Conservation (phyloP, 2,797 vertebrate genomes). For the Diglossa cyanea region DNA sequence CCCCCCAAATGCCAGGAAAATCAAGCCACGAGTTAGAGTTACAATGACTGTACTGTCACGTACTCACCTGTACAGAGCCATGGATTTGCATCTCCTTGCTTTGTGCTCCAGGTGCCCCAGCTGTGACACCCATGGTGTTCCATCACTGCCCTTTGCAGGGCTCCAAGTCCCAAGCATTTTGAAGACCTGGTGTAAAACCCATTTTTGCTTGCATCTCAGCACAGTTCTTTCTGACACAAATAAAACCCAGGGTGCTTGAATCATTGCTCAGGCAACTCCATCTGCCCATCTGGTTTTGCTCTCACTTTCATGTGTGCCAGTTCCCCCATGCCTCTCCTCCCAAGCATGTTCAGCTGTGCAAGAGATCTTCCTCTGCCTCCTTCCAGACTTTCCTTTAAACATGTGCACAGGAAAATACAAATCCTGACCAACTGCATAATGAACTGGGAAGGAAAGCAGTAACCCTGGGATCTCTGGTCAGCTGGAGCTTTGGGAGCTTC, state of each 20-base stretch:
- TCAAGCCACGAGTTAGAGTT: neutral
- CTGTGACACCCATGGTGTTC: neutral
- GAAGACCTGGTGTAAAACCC: neutral
- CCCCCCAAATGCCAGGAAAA: neutral
- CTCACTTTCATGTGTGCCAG: neutral
- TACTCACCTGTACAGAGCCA: neutral
- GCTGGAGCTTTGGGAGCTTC: neutral
- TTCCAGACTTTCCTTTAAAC: neutral
- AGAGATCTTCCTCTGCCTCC: neutral
- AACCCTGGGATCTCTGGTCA: neutral
- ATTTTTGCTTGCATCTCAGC: neutral
- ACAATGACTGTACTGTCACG: fast-evolving
- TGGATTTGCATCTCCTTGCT: neutral
- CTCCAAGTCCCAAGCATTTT: neutral
- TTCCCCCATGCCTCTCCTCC: neutral
- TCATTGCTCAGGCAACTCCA: neutral
- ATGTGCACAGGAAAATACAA: neutral
- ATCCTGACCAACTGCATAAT: neutral
- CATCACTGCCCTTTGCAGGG: neutral
- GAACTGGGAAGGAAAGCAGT: neutral
- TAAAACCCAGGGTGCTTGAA: neutral
- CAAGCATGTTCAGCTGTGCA: neutral
- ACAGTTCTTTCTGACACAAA: neutral
- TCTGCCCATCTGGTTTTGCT: slow-evolving; percentile 25
- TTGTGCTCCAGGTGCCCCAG: neutral